A percentile compares a stretch with the other conserved stretches of the same genome.
phyloP scores from a whole-genome alignment of 1,140 invertebrate species.

The Lordiphosa collinella region DNA sequence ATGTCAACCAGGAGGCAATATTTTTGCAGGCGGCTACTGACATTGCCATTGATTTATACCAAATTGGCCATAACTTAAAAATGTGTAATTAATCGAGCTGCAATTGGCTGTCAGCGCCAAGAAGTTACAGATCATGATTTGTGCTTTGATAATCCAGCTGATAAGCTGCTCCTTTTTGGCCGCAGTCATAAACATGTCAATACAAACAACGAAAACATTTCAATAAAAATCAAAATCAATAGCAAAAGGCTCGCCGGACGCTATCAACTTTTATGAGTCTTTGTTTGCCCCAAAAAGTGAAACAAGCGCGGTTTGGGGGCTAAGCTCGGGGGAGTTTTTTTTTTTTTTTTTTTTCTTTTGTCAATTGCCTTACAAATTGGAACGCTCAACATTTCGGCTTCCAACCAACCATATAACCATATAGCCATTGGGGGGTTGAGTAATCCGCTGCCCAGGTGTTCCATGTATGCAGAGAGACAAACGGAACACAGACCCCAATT shows the following conservation, averaged over 20 bases:
- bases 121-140: constrained; percentile 21
- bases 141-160: constrained; percentile 37
- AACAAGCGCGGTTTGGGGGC: not conserved
- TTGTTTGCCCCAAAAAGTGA: constrained; percentile 33
- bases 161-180: constrained; percentile 31
- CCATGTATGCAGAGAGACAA: constrained; percentile 43
- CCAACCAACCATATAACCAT: constrained; percentile 13
- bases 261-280: constrained; percentile 71
- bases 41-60: constrained; percentile 72
- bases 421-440: constrained; percentile 47
- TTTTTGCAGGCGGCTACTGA: constrained; percentile 25
- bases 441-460: constrained; percentile 71
- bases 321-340: constrained; percentile 10
- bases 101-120: constrained; percentile 31
- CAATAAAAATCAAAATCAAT: constrained; percentile 70
- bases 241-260: constrained; percentile 44
- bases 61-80: constrained; percentile 36
- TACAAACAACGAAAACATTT: constrained; percentile 67
- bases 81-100: constrained; percentile 42
- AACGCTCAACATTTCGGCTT: constrained; percentile 35
- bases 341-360: too few relatives aligned
- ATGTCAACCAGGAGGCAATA: constrained; percentile 54
- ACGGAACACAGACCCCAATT: constrained; percentile 54
- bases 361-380: constrained; percentile 59
- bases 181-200: constrained; percentile 72